These are phyloP conservation scores for Gadus chalcogrammus DNA, from an alignment of 2,113 vertebrate species.

Conservation along the genomic window DNA sequence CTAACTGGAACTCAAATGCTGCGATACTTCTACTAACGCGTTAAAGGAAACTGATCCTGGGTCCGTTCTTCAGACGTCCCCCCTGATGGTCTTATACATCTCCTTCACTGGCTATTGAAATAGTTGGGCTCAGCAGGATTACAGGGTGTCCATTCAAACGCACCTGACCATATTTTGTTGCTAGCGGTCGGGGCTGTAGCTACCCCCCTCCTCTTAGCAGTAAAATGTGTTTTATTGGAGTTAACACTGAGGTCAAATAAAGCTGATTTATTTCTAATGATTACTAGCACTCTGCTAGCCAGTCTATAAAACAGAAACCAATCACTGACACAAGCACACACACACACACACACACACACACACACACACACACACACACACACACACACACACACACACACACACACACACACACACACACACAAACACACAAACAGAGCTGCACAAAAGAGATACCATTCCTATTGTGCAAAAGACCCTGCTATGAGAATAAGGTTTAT, in stretches of 20 bases:
- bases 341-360: too few species aligned
- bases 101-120: constrained; percentile 25
- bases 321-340: constrained; percentile 56
- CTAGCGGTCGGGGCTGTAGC: constrained; percentile 7
- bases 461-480: constrained; percentile 43
- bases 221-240: constrained; percentile 76
- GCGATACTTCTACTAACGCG: too few species aligned
- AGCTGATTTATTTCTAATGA: constrained; percentile 70
- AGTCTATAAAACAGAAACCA: constrained; percentile 77
- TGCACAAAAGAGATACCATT: constrained; percentile 59
- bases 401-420: constrained; percentile 34
- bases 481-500: constrained; percentile 30
- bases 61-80: background rate
- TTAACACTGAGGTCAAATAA: constrained; percentile 72
- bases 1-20: too few species aligned
- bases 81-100: constrained; percentile 57
- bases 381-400: too few species aligned
- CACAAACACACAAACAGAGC: constrained; percentile 29
- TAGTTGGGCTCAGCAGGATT: constrained; percentile 28
- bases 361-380: too few species aligned
- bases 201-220: constrained; percentile 45
- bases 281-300: constrained; percentile 63
- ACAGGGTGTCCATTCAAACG: background rate
- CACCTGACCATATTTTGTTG: background rate
- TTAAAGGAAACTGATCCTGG: too few species aligned